These are phyloP conservation scores for Hecatera dysodea DNA, from an alignment of 2,888 invertebrate genomes.

Conservation along the genomic window DNA sequence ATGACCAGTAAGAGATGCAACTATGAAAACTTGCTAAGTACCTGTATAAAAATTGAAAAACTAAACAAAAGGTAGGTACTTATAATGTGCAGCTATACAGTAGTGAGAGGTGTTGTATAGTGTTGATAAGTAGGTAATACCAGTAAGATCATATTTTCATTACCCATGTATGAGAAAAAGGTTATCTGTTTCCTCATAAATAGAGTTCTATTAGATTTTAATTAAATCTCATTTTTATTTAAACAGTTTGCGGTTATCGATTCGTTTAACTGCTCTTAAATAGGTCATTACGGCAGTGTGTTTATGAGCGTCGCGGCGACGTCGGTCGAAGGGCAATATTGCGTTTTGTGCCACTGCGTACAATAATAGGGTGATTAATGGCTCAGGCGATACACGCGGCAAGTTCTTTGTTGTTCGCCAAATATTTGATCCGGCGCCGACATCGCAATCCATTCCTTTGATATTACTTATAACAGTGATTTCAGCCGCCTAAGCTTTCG, in stretches of 20 bases:
- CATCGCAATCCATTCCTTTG: slow-evolving; percentile 83
- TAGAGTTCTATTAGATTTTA: slow-evolving; percentile 52
- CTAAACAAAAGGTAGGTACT: no score
- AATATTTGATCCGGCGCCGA: slow-evolving; percentile 86
- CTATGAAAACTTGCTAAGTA: no score
- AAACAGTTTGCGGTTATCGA: slow-evolving; percentile 78
- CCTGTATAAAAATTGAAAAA: no score
- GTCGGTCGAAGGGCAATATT: slow-evolving; percentile 85
- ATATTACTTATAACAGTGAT: slow-evolving; percentile 77
- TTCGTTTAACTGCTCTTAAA: slow-evolving; percentile 87
- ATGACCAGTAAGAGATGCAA: no score
- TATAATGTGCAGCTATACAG: no score
- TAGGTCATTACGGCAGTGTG: slow-evolving; percentile 86
- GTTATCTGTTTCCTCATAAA: no score
- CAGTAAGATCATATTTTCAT: no score
- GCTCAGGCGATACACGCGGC: slow-evolving; percentile 83
- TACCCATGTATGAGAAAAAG: no score
- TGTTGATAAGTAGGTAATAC: no score
- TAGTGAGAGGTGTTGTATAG: no score
- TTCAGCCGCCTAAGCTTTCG: slow-evolving; percentile 67
- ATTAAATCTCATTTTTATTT: slow-evolving; percentile 66
- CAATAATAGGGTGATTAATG: slow-evolving; percentile 89
- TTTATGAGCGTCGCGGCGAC: slow-evolving; percentile 83
- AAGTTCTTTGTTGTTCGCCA: slow-evolving; percentile 88
- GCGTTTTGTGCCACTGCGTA: slow-evolving; percentile 84